Conservation (phyloP, 2,888 invertebrate genomes). For the Nematopogon swammerdamellus region DNA sequence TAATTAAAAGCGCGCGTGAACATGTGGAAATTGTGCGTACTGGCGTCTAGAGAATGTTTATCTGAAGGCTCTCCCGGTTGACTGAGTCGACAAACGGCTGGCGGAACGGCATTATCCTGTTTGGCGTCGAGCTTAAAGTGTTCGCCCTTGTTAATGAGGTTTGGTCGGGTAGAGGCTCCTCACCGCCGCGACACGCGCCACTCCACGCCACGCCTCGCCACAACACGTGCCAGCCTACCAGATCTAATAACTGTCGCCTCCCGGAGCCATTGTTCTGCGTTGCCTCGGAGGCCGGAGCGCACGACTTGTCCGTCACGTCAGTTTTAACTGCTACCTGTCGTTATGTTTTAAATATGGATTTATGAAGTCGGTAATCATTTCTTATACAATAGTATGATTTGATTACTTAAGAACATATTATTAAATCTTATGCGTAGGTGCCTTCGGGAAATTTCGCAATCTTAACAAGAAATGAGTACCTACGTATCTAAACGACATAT, state of each 20-base stretch:
- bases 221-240: no score
- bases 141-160: not conserved
- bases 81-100: not conserved
- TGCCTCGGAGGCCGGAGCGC: not conserved
- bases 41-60: not conserved
- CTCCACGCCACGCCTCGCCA: no score
- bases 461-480: no score
- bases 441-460: no score
- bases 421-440: no score
- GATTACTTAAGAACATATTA: no score
- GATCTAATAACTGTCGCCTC: not conserved
- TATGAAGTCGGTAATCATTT: no score
- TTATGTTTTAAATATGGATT: no score
- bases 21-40: not conserved
- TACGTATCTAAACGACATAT: no score
- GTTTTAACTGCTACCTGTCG: no score
- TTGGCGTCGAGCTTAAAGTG: not conserved
- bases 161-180: not conserved
- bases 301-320: not conserved
- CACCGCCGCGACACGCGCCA: no score
- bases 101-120: not conserved
- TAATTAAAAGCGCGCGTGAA: not conserved
- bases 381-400: no score
- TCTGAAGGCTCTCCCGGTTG: not conserved
- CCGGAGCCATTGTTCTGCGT: not conserved